Percentiles rank a stretch among this genome's conserved stretches.
Conservation (phyloP, 2,797 vertebrate species). For the Hafferia zeledoni region DNA sequence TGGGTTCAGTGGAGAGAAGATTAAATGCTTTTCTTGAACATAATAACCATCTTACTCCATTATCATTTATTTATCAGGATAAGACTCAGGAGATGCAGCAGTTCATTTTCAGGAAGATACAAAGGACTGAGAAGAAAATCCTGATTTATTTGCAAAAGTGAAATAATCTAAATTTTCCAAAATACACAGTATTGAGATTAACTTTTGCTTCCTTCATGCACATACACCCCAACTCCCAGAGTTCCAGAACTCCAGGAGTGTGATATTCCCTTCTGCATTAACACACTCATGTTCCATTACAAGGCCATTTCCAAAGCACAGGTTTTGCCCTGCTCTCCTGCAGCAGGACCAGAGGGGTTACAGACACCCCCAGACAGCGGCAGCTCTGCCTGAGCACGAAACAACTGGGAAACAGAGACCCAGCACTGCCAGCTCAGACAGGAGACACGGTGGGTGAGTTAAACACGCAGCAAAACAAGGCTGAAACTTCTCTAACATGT, state of each 20-base stretch:
- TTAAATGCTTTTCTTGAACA: slow-evolving; percentile 31
- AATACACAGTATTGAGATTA: neutral
- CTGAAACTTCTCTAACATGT: neutral
- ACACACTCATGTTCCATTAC: neutral
- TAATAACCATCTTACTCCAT: slow-evolving; percentile 28
- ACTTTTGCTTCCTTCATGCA: neutral
- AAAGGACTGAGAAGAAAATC: neutral
- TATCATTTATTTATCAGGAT: slow-evolving; percentile 10
- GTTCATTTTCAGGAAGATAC: neutral
- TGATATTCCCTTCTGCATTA: neutral
- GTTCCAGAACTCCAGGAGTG: neutral
- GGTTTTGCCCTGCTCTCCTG: neutral
- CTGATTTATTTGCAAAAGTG: neutral
- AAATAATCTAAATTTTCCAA: neutral
- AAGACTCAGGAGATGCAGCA: neutral
- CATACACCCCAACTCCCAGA: neutral
- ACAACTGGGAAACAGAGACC: neutral
- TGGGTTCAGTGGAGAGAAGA: slow-evolving; percentile 49
- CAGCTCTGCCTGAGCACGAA: neutral
- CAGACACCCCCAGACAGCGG: neutral
- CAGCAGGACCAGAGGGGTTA: neutral
- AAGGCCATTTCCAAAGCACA: neutral
- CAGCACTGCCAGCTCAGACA: neutral
- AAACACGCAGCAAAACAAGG: rapidly evolving
- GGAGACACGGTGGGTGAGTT: neutral